Evolutionary conservation across 2,888 invertebrate species (phyloP).

Genomic region (Acanthosepion lycidas): DNA sequence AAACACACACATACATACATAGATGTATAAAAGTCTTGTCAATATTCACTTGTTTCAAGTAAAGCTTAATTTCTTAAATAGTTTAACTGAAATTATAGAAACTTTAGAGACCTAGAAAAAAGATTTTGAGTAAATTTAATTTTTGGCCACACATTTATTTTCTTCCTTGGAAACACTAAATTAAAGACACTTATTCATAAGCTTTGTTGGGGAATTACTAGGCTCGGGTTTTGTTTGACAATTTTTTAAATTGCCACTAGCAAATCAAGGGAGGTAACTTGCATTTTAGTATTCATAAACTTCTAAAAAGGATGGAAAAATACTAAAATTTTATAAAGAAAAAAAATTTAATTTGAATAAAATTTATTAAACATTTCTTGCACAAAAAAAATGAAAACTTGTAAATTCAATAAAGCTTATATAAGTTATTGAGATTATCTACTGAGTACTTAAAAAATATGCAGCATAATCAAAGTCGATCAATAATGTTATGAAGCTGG

Average conservation of each 20-base stretch:
- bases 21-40: too few relatives aligned
- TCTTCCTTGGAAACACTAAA: background rate
- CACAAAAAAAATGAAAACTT: background rate
- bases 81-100: background rate
- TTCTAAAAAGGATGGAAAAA: background rate
- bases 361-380: too few relatives aligned
- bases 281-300: background rate
- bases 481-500: too few relatives aligned
- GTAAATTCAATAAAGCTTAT: background rate
- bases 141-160: background rate
- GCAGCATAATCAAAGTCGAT: too few relatives aligned
- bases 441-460: too few relatives aligned
- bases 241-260: background rate
- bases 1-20: too few relatives aligned
- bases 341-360: background rate
- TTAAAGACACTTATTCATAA: background rate
- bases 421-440: background rate
- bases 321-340: background rate
- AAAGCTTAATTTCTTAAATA: background rate
- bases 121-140: background rate
- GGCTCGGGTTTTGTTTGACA: background rate
- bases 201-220: background rate
- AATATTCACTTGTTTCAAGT: too few relatives aligned
- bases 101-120: background rate
- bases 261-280: constrained; percentile 24